Base-by-base conservation (phyloP, 2,113 vertebrate species). In the Oreochromis tanganicae region DNA sequence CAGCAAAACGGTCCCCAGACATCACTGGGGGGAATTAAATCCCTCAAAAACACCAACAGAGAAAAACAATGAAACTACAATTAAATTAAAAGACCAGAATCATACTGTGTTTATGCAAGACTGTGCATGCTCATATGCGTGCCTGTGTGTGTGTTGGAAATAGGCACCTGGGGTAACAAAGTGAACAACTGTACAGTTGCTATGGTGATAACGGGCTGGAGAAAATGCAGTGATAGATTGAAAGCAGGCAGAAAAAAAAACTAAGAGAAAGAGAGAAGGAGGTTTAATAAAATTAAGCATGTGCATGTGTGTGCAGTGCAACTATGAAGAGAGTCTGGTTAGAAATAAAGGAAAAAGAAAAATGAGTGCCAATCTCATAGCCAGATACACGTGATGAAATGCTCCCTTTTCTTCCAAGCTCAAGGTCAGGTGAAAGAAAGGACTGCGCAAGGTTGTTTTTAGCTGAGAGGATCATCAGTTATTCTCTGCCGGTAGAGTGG, bases 101-200 rank as follows among this genome's bases (percentile, higher is more conserved):
- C 10, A 61, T 66, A 48, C 57, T 85, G 19, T 84, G 48, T 66
- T 27, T 78, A 48, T 85, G 86, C 81, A 54, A 21, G 46, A 52
- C 27, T 46, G 68, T 50, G 27, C 73, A 78, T 75, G 21, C n/a
- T 41, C 24, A 11, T 56, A 32, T 82, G 50, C 61, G 56, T 82
- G 56, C 63, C 63, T 83, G 38, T 73, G 32, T 71, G 46, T 83
- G 59, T 80, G 56, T 21, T 19, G 13, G 43, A 34, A 83, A 80
- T 78, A 34, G 14, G 80, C 46, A 56, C 63, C 82, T 13, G 46
- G 63, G 59, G 87, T 46, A 57, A 57, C 91, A 91, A 93, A 92
- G 86, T 88, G 86, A 90, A 90, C 86, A 92, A 93, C 91, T 91
- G 81, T 79, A 88, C 82, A 85, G 93, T 95, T 94, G 94, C 91